Evolutionary conservation across 2,888 invertebrate species (phyloP).

Genomic region (Oegoconia quadripuncta): DNA sequence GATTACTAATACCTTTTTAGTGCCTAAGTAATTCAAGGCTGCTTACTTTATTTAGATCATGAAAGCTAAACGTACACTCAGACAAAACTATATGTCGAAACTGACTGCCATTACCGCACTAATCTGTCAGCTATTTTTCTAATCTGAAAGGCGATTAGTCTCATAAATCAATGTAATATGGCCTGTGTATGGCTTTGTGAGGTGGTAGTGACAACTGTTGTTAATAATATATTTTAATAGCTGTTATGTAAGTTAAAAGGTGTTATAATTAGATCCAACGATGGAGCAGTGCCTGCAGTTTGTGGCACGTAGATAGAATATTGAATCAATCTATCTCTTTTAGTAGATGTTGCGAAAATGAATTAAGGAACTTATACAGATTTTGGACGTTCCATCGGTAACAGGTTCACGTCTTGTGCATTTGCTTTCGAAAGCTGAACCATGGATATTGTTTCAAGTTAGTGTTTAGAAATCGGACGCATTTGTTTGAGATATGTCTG

Average conservation of each 20-base stretch:
- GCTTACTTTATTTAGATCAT: background rate
- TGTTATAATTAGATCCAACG: background rate
- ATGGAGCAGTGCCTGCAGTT: background rate
- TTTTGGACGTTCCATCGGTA: too few relatives aligned
- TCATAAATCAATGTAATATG: constrained; percentile 13
- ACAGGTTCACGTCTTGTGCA: too few relatives aligned
- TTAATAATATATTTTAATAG: background rate
- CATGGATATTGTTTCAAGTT: too few relatives aligned
- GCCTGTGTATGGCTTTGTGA: background rate
- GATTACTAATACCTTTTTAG: too few relatives aligned
- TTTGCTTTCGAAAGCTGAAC: too few relatives aligned
- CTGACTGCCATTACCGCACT: background rate
- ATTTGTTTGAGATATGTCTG: too few relatives aligned
- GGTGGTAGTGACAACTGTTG: background rate
- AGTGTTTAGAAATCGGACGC: too few relatives aligned
- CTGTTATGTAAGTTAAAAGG: background rate
- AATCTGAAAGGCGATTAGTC: constrained; percentile 12
- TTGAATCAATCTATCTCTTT: too few relatives aligned
- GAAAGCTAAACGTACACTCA: background rate
- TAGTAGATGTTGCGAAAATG: too few relatives aligned
- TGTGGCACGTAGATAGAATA: too few relatives aligned
- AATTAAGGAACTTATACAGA: too few relatives aligned
- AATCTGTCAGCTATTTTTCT: constrained; percentile 13
- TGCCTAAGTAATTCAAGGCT: background rate
- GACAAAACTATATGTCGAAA: background rate